Percentiles rank a stretch among this genome's conserved stretches.
These are phyloP conservation scores for Euura lappo DNA, from an alignment of 1,140 invertebrate genomes.

Conservation along the genomic window DNA sequence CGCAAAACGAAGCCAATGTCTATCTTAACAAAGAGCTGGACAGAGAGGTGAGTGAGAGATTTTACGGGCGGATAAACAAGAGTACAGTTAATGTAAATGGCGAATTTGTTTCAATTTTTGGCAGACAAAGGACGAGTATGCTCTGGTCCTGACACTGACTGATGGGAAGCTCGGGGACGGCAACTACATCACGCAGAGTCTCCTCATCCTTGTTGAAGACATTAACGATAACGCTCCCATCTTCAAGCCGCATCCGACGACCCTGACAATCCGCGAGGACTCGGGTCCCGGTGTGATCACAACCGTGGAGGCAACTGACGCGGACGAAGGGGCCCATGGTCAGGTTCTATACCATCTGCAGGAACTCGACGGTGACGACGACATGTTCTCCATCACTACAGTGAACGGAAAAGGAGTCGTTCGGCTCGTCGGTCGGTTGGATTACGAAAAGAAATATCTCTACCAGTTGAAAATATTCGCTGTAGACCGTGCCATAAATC, in stretches of 20 bases:
- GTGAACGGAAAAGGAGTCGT: slow-evolving; percentile 88
- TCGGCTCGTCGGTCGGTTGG: slow-evolving; percentile 75
- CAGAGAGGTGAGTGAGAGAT: slow-evolving; percentile 72
- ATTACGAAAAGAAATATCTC: slow-evolving; percentile 87
- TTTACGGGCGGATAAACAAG: slow-evolving; percentile 8
- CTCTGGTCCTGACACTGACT: slow-evolving; percentile 85
- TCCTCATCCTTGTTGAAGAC: slow-evolving; percentile 88
- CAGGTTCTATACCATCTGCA: slow-evolving; percentile 80
- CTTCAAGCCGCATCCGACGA: slow-evolving; percentile 84
- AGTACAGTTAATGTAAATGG: slow-evolving; percentile 22
- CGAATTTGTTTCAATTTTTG: not conserved
- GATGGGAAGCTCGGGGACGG: slow-evolving; percentile 86
- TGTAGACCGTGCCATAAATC: slow-evolving; percentile 82
- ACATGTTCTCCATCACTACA: slow-evolving; percentile 81
- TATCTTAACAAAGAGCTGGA: slow-evolving; percentile 89
- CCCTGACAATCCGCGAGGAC: slow-evolving; percentile 81
- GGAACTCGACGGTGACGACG: slow-evolving; percentile 80
- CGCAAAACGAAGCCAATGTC: slow-evolving; percentile 82
- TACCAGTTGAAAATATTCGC: slow-evolving; percentile 87
- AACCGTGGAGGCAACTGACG: slow-evolving; percentile 85
- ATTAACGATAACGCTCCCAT: slow-evolving; percentile 90
- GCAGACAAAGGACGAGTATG: slow-evolving; percentile 84
- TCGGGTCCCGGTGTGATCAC: slow-evolving; percentile 74
- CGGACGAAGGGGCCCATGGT: slow-evolving; percentile 90
- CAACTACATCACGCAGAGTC: slow-evolving; percentile 89